Evolutionary conservation across 2,797 vertebrate species (phyloP), one percentile per base, ranked within the genome.

Genomic region (Sorex maritimensis): DNA sequence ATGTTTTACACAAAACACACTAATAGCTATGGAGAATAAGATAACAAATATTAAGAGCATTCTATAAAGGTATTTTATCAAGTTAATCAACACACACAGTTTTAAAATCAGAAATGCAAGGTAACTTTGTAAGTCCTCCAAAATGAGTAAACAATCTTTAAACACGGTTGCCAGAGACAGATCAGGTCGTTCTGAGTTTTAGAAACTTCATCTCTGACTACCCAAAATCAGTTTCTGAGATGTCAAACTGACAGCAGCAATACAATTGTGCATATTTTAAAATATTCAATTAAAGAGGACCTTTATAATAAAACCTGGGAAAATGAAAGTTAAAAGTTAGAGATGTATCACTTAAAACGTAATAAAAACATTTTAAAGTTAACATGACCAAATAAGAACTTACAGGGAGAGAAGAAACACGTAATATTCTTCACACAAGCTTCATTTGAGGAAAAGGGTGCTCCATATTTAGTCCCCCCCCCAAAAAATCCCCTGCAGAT

Each of bases 131-230:
- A 92, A 83, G 89, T 90, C 11, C 46, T 95, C 71, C 92, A 93
- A 94, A 71, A 61, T 88, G 30, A 96, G 94, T 88, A 68, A 26
- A 88, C 10, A 78, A 41, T 34, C 95, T 90, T 81, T 52, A 85
- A 91, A 88, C 83, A 91, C 81, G 85, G 80, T 1, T 88, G n/a
- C 49, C 28, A 88, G 68, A 92, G 30, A 71, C 73, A 81, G 38
- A 93, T 28, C 14, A 86, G 61, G 17, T 80, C 11, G 82, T 88
- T 63, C 52, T 91, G 14, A 94, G 86, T 88, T 89, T 95, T 79
- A 93, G 80, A 92, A 95, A 94, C 89, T 82, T 84, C 34, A 84
- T 24, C 46, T 93, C 1, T 89, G 74, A 93, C 88, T 80, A 93
- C 2, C 26, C 17, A 13, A 65, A 78, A 86, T 79, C 26, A 83